Evolutionary conservation across 2,888 invertebrate species (phyloP).

Genomic region (Calameuta idolon): DNA sequence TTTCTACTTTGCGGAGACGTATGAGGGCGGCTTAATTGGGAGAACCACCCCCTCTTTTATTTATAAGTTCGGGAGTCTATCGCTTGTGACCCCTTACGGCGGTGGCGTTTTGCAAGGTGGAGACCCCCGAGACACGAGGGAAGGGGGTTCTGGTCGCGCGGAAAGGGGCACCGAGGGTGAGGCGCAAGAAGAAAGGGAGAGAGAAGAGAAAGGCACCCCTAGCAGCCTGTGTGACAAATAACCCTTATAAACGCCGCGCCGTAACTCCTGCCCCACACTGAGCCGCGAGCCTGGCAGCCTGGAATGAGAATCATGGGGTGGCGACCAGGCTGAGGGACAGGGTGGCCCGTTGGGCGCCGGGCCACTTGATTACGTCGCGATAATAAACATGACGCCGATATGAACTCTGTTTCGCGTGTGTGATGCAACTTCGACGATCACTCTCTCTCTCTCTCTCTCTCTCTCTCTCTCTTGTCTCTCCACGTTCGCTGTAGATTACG

Average conservation of each 20-base stretch:
- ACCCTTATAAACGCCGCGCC: slow-evolving; percentile 63
- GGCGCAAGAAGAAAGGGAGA: slow-evolving; percentile 16
- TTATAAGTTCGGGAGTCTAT: slow-evolving; percentile 64
- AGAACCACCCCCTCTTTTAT: slow-evolving; percentile 57
- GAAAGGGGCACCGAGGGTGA: slow-evolving; percentile 28
- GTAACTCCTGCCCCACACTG: slow-evolving; percentile 39
- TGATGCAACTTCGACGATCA: slow-evolving; percentile 3
- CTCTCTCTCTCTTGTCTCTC: slow-evolving; percentile 13
- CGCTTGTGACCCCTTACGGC: slow-evolving; percentile 33
- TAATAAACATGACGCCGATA: slow-evolving; percentile 65
- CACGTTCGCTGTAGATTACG: slow-evolving; percentile 21
- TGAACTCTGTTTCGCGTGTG: slow-evolving; percentile 46
- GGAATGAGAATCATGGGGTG: slow-evolving; percentile 54
- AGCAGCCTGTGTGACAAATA: slow-evolving; percentile 59
- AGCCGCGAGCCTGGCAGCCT: slow-evolving; percentile 50
- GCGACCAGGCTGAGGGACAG: slow-evolving; percentile 27
- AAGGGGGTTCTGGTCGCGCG: neutral
- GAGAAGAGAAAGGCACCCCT: slow-evolving; percentile 26
- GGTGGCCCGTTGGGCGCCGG: slow-evolving; percentile 41
- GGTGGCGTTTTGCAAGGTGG: slow-evolving; percentile 1
- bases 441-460: slow-evolving; percentile 10
- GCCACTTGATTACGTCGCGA: slow-evolving; percentile 63
- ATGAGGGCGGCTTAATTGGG: slow-evolving; percentile 64
- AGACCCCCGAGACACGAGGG: neutral
- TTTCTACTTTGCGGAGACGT: slow-evolving; percentile 63